A percentile compares a stretch with the other conserved stretches of the same genome.
phyloP scores from a whole-genome alignment of 2,888 invertebrate genomes.

The Dicranocentrus wangi region DNA sequence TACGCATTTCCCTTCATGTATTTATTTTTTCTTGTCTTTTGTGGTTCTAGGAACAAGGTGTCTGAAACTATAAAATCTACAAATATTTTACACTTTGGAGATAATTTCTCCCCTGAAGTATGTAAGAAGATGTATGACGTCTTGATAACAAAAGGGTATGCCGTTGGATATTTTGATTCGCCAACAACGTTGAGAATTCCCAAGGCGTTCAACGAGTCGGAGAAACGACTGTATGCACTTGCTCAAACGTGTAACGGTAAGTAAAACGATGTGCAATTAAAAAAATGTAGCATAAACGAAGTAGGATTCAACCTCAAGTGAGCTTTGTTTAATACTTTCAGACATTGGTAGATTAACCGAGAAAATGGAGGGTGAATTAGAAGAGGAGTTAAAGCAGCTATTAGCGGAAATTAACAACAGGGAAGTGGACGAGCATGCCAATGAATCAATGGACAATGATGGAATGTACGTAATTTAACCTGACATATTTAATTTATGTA shows the following conservation, averaged over 20 bases:
- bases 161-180: not conserved
- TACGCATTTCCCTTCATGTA: not conserved
- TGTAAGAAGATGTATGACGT: not conserved
- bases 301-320: too few relatives aligned
- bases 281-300: slow-evolving; percentile 17
- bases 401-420: too few relatives aligned
- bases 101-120: not conserved
- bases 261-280: slow-evolving; percentile 5
- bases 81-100: not conserved
- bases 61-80: not conserved
- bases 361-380: too few relatives aligned
- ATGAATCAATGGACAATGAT: too few relatives aligned
- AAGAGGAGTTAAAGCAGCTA: too few relatives aligned
- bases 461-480: too few relatives aligned
- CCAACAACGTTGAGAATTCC: not conserved
- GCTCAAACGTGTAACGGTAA: slow-evolving; percentile 30
- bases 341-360: too few relatives aligned
- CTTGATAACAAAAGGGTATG: too few relatives aligned
- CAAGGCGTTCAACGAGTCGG: slow-evolving; percentile 1
- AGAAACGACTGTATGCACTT: slow-evolving; percentile 23
- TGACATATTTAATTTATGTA: too few relatives aligned
- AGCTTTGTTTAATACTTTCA: too few relatives aligned
- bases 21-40: not conserved
- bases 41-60: not conserved
- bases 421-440: too few relatives aligned